These are phyloP conservation scores for Teinopalpus imperialis DNA, from an alignment of 2,888 invertebrate species.

Conservation along the genomic window DNA sequence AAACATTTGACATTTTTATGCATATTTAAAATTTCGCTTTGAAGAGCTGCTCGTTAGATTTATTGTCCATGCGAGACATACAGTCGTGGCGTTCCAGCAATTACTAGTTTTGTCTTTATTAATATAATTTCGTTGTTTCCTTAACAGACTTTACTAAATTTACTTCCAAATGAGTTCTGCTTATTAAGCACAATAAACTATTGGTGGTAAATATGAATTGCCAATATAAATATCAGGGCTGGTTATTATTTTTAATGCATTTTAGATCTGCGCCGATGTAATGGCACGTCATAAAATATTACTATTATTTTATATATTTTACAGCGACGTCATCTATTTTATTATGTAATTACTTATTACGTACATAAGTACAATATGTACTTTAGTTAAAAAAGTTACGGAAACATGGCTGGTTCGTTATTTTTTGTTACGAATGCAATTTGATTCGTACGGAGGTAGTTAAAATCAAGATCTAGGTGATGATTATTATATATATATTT, in stretches of 20 bases:
- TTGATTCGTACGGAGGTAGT: too few species aligned
- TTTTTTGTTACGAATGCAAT: too few species aligned
- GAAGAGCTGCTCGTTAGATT: constrained; percentile 67
- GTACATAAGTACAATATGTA: too few species aligned
- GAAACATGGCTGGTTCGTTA: too few species aligned
- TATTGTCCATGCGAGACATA: constrained; percentile 52
- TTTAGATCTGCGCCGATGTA: neutral
- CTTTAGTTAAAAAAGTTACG: too few species aligned
- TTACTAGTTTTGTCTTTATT: neutral
- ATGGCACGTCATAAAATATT: too few species aligned
- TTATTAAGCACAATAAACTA: neutral
- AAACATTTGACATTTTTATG: constrained; percentile 74
- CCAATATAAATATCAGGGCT: too few species aligned
- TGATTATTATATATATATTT: too few species aligned
- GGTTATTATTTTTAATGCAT: neutral
- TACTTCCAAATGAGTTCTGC: neutral
- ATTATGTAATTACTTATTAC: too few species aligned
- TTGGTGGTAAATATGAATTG: neutral
- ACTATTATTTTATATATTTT: too few species aligned
- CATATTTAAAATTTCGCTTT: constrained; percentile 78
- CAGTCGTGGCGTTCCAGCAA: constrained; percentile 32
- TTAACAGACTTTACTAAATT: constrained; percentile 1
- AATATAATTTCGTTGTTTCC: constrained; percentile 28
- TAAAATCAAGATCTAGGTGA: too few species aligned
- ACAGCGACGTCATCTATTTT: too few species aligned